These are phyloP conservation scores for Kradibia gibbosae DNA, from an alignment of 1,140 invertebrate species.

Conservation along the genomic window DNA sequence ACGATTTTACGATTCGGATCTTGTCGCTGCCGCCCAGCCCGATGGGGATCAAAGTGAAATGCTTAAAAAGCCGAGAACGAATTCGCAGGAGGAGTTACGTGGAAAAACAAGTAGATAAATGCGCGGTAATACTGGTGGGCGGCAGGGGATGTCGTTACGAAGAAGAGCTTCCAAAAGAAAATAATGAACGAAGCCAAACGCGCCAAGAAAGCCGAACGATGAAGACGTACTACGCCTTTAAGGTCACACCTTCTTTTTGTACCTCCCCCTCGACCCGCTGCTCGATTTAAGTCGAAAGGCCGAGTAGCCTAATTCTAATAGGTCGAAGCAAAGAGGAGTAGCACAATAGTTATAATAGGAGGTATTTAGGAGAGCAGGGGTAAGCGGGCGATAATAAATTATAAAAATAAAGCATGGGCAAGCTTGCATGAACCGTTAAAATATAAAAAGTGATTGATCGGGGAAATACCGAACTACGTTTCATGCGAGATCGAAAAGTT, in stretches of 20 bases:
- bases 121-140: background rate
- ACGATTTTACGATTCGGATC: background rate
- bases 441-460: too few species aligned
- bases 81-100: background rate
- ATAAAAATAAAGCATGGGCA: too few species aligned
- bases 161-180: background rate
- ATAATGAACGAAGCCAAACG: slow-evolving; percentile 1
- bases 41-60: slow-evolving; percentile 36
- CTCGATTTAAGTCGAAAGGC: background rate
- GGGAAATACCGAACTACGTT: too few species aligned
- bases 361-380: too few species aligned
- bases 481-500: too few species aligned
- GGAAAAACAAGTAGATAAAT: background rate
- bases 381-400: too few species aligned
- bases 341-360: too few species aligned
- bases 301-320: background rate
- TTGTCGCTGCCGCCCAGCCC: background rate
- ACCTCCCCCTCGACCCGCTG: background rate
- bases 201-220: background rate
- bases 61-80: slow-evolving; percentile 14
- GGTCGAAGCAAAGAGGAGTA: background rate
- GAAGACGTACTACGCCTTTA: background rate
- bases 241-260: background rate
- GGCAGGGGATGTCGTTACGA: background rate
- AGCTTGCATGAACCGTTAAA: too few species aligned